phyloP scores from a whole-genome alignment of 2,113 vertebrate species.

The Archocentrus centrarchus region DNA sequence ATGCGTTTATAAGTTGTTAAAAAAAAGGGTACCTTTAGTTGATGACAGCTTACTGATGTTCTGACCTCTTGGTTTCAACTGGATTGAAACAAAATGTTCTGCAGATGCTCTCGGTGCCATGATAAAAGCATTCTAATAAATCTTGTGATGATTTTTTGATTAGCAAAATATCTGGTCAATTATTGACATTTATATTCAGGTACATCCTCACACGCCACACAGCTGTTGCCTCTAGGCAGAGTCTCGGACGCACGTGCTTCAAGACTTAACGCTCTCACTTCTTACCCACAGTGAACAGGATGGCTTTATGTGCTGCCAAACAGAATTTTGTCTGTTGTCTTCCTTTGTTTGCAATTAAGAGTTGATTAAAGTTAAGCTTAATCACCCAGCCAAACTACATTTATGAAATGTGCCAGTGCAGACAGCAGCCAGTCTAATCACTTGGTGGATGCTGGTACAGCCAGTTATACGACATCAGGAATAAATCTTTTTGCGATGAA shows the following conservation, averaged over 20 bases:
- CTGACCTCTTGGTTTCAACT: background rate
- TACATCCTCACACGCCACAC: background rate
- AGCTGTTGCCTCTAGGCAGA: background rate
- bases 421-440: background rate
- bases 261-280: background rate
- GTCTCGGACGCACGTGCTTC: background rate
- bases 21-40: background rate
- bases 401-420: background rate
- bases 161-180: no score
- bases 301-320: background rate
- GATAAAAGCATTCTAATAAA: background rate
- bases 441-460: background rate
- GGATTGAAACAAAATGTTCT: background rate
- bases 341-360: background rate
- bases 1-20: no score
- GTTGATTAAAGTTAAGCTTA: background rate
- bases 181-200: background rate
- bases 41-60: no score
- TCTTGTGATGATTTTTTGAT: background rate
- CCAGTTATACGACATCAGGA: background rate
- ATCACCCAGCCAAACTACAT: background rate
- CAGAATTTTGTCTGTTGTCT: background rate
- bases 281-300: background rate
- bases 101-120: background rate
- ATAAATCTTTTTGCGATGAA: background rate